Evolutionary conservation across 2,888 invertebrate genomes (phyloP).

Genomic region (Eugnorisma glareosa): DNA sequence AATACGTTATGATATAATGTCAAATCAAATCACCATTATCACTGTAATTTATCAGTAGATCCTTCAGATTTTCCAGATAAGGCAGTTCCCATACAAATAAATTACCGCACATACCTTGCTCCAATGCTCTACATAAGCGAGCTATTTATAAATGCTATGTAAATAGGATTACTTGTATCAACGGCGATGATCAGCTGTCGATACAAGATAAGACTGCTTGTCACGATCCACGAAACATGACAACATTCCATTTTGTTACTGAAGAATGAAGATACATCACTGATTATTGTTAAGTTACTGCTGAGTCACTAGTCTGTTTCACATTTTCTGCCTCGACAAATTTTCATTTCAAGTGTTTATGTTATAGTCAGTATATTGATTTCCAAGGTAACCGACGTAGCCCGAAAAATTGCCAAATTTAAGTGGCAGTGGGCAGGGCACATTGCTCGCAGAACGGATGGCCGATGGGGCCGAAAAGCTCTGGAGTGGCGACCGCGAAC

Average conservation of each 20-base stretch:
- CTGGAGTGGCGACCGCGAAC: too few species aligned
- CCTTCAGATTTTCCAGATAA: constrained; percentile 7
- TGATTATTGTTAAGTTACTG: constrained; percentile 21
- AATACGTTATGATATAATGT: neutral
- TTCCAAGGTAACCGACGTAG: too few species aligned
- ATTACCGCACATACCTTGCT: constrained; percentile 3
- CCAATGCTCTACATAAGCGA: constrained; percentile 25
- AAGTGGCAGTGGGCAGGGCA: too few species aligned
- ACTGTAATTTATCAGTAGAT: neutral
- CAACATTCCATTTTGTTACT: constrained; percentile 15
- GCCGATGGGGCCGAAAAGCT: too few species aligned
- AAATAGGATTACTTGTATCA: constrained; percentile 56
- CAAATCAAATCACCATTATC: constrained; percentile 13
- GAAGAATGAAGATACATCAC: constrained; percentile 22
- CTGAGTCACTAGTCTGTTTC: neutral
- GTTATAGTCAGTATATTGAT: neutral
- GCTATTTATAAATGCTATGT: constrained; percentile 54
- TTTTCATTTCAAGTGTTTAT: neutral
- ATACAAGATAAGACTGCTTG: constrained; percentile 51
- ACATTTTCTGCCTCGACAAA: neutral
- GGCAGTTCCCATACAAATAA: constrained; percentile 33
- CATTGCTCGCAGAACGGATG: too few species aligned
- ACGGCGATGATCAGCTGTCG: constrained; percentile 39
- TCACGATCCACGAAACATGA: constrained; percentile 41
- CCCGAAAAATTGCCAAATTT: too few species aligned